A percentile compares a stretch with the other conserved stretches of the same genome.
phyloP scores from a whole-genome alignment of 2,797 vertebrate species.

The Pseudochromis fuscus region DNA sequence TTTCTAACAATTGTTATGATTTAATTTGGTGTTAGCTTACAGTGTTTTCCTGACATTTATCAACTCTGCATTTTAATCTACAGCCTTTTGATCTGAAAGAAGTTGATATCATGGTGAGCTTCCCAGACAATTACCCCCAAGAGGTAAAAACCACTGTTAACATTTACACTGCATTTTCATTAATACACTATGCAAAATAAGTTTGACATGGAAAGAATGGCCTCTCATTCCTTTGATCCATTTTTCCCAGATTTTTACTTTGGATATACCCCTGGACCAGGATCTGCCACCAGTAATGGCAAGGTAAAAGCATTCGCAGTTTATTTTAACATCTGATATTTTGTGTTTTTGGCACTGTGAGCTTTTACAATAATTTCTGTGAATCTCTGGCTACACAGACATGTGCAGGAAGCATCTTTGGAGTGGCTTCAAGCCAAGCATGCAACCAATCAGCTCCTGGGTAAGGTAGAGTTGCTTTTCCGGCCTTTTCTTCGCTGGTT shows the following conservation, averaged over 20 bases:
- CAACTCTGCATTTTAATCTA: slow-evolving; percentile 48
- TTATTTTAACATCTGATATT: neutral
- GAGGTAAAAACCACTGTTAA: slow-evolving; percentile 78
- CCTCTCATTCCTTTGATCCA: neutral
- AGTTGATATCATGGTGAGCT: slow-evolving; percentile 87
- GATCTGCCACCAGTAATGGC: slow-evolving; percentile 85
- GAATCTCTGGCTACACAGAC: slow-evolving; percentile 67
- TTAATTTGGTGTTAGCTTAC: neutral
- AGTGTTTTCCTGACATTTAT: neutral
- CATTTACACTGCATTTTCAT: neutral
- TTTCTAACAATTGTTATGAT: neutral
- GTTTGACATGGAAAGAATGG: neutral
- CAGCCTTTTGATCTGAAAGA: slow-evolving; percentile 89
- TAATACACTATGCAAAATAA: neutral
- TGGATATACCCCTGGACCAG: slow-evolving; percentile 87
- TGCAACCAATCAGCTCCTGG: slow-evolving; percentile 87
- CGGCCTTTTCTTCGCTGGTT: slow-evolving; percentile 88
- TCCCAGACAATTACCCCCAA: slow-evolving; percentile 86
- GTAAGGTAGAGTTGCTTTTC: slow-evolving; percentile 88
- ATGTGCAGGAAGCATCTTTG: slow-evolving; percentile 81
- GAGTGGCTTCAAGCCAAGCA: slow-evolving; percentile 89
- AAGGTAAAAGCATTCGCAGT: slow-evolving; percentile 72
- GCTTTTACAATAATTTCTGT: neutral
- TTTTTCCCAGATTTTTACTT: slow-evolving; percentile 83
- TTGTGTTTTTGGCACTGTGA: neutral